Conservation (phyloP, 2,797 vertebrate species). For the Sebastes glaucus region DNA sequence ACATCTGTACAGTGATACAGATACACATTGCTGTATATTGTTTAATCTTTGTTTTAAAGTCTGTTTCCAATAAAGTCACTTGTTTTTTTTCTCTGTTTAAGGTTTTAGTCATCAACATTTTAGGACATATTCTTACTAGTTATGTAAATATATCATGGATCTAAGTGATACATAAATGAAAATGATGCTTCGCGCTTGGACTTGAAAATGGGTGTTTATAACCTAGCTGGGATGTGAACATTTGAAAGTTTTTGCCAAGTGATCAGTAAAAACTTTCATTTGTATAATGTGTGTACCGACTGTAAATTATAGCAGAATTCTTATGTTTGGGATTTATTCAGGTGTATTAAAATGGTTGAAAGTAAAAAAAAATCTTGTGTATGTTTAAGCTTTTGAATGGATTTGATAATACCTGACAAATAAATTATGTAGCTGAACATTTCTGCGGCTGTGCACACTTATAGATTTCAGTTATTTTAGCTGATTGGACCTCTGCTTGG, state of each 20-base stretch:
- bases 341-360: conserved; percentile 25
- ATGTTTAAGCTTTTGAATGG: background rate
- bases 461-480: background rate
- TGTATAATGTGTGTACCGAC: conserved; percentile 2
- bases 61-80: conserved; percentile 61
- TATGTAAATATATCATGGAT: conserved; percentile 33
- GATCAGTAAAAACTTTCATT: conserved; percentile 1
- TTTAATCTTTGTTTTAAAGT: conserved; percentile 37
- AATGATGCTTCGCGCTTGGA: conserved; percentile 6
- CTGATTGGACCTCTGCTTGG: background rate
- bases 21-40: conserved; percentile 46
- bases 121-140: conserved; percentile 6
- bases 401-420: background rate
- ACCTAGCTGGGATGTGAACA: background rate
- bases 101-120: conserved; percentile 11
- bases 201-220: conserved; percentile 15
- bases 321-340: background rate
- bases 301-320: conserved; percentile 9
- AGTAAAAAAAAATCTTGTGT: background rate
- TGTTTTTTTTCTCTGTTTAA: background rate
- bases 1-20: conserved; percentile 33
- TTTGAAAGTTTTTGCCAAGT: background rate
- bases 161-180: background rate
- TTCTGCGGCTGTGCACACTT: background rate
- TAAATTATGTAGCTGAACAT: background rate